phyloP scores from a whole-genome alignment of 2,113 vertebrate species.

The Rhodinocichla rosea region DNA sequence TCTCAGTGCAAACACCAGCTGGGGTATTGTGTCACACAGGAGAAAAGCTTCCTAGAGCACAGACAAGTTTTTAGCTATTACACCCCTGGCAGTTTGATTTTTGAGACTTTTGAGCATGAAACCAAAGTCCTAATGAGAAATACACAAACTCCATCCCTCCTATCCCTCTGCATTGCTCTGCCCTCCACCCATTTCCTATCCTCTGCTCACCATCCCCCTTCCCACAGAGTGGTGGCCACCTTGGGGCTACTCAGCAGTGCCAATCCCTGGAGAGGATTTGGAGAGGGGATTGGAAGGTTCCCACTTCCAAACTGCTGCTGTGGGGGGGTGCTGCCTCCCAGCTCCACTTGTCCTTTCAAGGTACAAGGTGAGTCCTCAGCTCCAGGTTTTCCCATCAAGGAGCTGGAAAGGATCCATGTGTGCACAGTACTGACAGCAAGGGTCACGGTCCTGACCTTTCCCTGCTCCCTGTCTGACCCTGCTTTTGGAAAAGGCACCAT shows the following conservation, averaged over 20 bases:
- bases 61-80: not conserved
- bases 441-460: not conserved
- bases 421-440: not conserved
- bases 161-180: not conserved
- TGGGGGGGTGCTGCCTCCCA: not conserved
- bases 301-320: not conserved
- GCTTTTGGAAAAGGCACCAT: not conserved
- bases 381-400: not conserved
- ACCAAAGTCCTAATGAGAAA: not conserved
- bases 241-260: accelerated
- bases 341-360: not conserved
- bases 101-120: not conserved
- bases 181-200: not conserved
- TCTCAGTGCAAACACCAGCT: not conserved
- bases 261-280: not conserved
- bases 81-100: not conserved
- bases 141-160: not conserved
- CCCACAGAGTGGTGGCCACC: not conserved
- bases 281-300: not conserved
- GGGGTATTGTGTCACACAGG: accelerated
- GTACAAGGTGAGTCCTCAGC: not conserved
- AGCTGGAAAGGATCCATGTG: not conserved
- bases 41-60: not conserved
- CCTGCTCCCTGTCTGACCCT: not conserved
- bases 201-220: not conserved